Percentiles rank a stretch among this genome's conserved stretches.
These are phyloP conservation scores for Stenodema calcarata DNA, from an alignment of 2,888 invertebrate species.

Conservation along the genomic window DNA sequence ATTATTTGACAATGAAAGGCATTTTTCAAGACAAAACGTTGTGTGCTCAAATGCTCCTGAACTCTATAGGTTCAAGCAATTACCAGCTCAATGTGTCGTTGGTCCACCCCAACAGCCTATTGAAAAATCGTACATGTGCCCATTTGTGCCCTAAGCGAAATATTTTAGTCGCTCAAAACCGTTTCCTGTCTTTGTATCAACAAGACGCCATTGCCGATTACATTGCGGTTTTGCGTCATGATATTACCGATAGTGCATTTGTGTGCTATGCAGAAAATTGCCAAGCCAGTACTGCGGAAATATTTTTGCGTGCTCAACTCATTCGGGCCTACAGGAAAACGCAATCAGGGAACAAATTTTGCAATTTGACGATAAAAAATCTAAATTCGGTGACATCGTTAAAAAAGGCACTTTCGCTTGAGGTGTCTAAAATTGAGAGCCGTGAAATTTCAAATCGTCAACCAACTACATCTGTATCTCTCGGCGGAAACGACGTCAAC, in stretches of 20 bases:
- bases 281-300: background rate
- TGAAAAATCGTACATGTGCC: background rate
- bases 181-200: constrained; percentile 15
- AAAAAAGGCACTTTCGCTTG: constrained; percentile 1
- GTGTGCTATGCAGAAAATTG: background rate
- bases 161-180: background rate
- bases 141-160: constrained; percentile 6
- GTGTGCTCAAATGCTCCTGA: background rate
- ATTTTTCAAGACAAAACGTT: background rate
- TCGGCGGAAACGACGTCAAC: background rate
- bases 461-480: background rate
- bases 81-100: background rate
- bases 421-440: constrained; percentile 10
- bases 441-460: background rate
- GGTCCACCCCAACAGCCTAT: background rate
- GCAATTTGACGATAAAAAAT: background rate
- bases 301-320: constrained; percentile 14
- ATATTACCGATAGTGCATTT: constrained; percentile 21
- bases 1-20: constrained; percentile 7
- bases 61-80: constrained; percentile 13
- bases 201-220: background rate
- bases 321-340: constrained; percentile 7
- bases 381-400: constrained; percentile 3
- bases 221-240: background rate
- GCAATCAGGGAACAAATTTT: background rate